phyloP scores from a whole-genome alignment of 1,140 invertebrate genomes.

The Aphis gossypii region DNA sequence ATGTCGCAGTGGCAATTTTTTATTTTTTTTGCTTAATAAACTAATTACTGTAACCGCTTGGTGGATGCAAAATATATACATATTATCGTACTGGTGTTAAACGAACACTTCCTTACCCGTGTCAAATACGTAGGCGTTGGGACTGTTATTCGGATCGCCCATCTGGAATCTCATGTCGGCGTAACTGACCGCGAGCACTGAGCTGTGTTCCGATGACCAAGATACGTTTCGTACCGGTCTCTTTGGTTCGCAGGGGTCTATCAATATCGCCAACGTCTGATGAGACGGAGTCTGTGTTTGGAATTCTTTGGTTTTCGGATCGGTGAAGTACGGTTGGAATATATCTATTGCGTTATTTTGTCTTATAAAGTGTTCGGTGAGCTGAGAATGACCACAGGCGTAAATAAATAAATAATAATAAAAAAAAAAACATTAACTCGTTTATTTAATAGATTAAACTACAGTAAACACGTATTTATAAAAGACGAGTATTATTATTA shows the following conservation, averaged over 20 bases:
- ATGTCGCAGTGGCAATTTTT: background rate
- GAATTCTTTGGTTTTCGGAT: constrained; percentile 52
- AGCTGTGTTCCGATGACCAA: constrained; percentile 84
- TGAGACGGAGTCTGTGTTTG: constrained; percentile 72
- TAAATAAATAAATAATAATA: background rate
- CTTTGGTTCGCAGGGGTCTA: constrained; percentile 67
- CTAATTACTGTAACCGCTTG: background rate
- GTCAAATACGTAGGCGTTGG: constrained; percentile 88
- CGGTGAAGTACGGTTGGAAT: constrained; percentile 70
- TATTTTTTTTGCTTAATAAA: background rate
- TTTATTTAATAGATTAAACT: background rate
- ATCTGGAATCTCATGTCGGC: constrained; percentile 85
- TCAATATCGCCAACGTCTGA: constrained; percentile 81
- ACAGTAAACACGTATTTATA: too few species aligned
- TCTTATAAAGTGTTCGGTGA: constrained; percentile 70
- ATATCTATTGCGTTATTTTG: constrained; percentile 74
- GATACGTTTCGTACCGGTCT: constrained; percentile 84
- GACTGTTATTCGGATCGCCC: constrained; percentile 70
- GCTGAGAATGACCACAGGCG: constrained; percentile 63
- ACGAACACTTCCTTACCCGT: constrained; percentile 70
- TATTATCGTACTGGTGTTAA: background rate
- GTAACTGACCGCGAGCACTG: constrained; percentile 84
- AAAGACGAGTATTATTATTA: background rate
- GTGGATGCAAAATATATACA: background rate
- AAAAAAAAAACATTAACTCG: background rate